Percentiles rank a stretch among this genome's conserved stretches.
phyloP scores from a whole-genome alignment of 2,888 invertebrate genomes.

The Autographa gamma region DNA sequence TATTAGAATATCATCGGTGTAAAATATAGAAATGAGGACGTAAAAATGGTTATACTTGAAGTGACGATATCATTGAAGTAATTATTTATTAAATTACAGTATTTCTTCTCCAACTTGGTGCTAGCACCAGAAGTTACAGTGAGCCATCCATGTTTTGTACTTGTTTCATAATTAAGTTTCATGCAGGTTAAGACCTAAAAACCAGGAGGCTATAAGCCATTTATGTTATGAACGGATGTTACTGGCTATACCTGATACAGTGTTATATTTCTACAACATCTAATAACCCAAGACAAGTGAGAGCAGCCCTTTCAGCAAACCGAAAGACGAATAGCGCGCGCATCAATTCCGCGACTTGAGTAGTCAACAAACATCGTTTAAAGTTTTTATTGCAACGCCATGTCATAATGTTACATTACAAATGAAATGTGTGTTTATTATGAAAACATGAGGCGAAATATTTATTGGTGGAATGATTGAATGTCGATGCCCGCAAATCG shows the following conservation, averaged over 20 bases:
- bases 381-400: conserved; percentile 70
- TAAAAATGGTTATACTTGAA: too few species aligned
- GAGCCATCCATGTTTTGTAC: too few species aligned
- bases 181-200: too few species aligned
- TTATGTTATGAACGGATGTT: too few species aligned
- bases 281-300: background rate
- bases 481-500: conserved; percentile 58
- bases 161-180: too few species aligned
- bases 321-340: conserved; percentile 48
- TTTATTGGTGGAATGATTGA: conserved; percentile 80
- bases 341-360: conserved; percentile 52
- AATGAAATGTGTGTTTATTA: conserved; percentile 75
- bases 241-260: background rate
- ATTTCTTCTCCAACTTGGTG: too few species aligned
- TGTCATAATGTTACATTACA: conserved; percentile 74
- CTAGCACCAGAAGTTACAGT: too few species aligned
- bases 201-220: too few species aligned
- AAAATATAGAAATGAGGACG: too few species aligned
- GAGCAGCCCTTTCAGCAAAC: conserved; percentile 36
- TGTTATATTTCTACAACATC: background rate
- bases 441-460: conserved; percentile 80
- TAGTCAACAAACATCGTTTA: conserved; percentile 70
- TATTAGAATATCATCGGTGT: too few species aligned
- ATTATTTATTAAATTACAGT: too few species aligned
- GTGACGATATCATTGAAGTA: too few species aligned